Evolutionary conservation across 2,888 invertebrate species (phyloP), one percentile per base, ranked within the genome.

Genomic region (Ormyrus rosae): DNA sequence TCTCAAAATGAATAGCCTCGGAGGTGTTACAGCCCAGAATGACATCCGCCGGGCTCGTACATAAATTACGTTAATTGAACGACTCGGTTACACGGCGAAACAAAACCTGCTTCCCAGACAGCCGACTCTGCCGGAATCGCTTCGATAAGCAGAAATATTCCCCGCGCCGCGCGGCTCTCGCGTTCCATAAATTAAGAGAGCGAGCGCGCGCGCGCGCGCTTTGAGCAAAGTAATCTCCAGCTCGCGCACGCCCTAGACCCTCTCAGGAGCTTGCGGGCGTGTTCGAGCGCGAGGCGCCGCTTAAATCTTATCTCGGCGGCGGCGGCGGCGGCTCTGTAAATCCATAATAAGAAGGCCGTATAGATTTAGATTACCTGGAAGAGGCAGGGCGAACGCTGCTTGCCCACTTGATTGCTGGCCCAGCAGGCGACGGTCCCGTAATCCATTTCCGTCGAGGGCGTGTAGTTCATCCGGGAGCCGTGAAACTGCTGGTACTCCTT

Each of bases 371-470:
- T 86, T 85, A 97, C 93, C 91, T 96, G 96, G 91, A 96, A 97
- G 86, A 96, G 93, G 89, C 97, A 97, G 0, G 97, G 96, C 81
- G 94, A 94, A 88, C 95, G 94, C 91, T 97, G 96, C 87, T 94
- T 93, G 19, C 97, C 97, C 77, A 97, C 96, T 50, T 94, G 93
- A 91, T 97, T 97, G 86, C 93, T 93, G 10, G 96, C 97, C 93
- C 96, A 97, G 91, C 97, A 97, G 78, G 96, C 95, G 82, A 97
- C 92, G 13, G 97, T 96, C 6, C 97, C 97, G 88, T 97, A 97
- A 91, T 97, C 97, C 93, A 96, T 94, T 91, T 97, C 97, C 13
- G 96, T 95, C 56, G 94, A 93, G 0, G 97, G 97, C 7, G 96
- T 97, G 91, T 97, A 97, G 92, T 96, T 96, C 80, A 97, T 92